Conservation (phyloP, 2,888 invertebrate genomes). For the Ormyrus pomaceus region DNA sequence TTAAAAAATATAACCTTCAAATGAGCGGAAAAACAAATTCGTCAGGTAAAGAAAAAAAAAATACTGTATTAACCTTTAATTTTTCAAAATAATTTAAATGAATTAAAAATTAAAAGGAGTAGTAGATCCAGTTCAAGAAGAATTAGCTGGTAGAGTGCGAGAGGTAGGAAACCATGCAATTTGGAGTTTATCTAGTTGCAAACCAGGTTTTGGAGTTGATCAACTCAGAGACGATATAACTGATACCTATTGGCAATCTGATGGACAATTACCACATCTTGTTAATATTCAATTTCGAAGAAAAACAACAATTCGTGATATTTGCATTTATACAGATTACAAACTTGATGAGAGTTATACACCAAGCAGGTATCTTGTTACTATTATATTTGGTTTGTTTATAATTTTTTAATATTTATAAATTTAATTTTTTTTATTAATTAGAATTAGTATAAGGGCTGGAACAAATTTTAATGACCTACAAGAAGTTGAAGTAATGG, state of each 20-base stretch:
- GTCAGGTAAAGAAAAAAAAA: conserved; percentile 41
- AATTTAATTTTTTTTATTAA: no score
- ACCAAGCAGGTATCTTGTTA: conserved; percentile 82
- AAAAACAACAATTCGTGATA: conserved; percentile 95
- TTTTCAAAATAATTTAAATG: background rate
- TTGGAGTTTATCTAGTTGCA: conserved; percentile 99
- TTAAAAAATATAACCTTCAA: conserved; percentile 36
- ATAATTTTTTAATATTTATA: no score
- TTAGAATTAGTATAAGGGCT: conserved; percentile 91
- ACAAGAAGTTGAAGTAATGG: conserved; percentile 95
- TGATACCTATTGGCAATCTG: conserved; percentile 99
- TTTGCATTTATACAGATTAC: conserved; percentile 98
- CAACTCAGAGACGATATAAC: conserved; percentile 95
- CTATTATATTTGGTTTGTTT: no score
- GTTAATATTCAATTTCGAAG: conserved; percentile 97
- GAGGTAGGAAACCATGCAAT: conserved; percentile 96
- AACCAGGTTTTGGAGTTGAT: conserved; percentile 99
- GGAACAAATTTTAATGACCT: conserved; percentile 98
- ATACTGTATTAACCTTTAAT: background rate
- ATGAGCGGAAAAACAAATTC: conserved; percentile 51
- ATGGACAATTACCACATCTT: conserved; percentile 97
- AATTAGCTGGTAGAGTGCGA: conserved; percentile 80
- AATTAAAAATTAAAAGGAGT: conserved; percentile 64
- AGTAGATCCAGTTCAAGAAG: conserved; percentile 79
- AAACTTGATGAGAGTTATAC: conserved; percentile 99